A percentile compares a stretch with the other conserved stretches of the same genome.
These are phyloP conservation scores for Drosophila rubida DNA, from an alignment of 2,888 invertebrate species.

Conservation along the genomic window DNA sequence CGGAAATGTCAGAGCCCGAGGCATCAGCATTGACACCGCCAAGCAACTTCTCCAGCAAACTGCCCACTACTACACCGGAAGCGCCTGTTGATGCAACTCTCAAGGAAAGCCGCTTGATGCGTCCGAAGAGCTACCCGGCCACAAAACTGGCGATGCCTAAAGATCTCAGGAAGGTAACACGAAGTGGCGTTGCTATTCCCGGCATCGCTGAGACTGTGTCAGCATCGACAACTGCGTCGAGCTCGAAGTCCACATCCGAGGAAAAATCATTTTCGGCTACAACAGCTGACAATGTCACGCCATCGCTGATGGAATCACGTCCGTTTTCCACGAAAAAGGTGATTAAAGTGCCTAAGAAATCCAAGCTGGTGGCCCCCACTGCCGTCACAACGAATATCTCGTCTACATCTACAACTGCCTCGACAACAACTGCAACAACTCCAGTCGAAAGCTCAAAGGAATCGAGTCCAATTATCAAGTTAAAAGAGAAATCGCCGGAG, in stretches of 20 bases:
- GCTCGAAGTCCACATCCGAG: slow-evolving; percentile 68
- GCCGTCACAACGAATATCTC: slow-evolving; percentile 58
- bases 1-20: slow-evolving; percentile 40
- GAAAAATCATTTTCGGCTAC: slow-evolving; percentile 67
- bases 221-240: slow-evolving; percentile 12
- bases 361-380: slow-evolving; percentile 76
- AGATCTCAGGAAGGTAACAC: slow-evolving; percentile 77
- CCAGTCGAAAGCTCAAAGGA: slow-evolving; percentile 80
- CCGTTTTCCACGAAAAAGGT: slow-evolving; percentile 66
- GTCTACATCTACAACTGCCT: slow-evolving; percentile 53
- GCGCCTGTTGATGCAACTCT: slow-evolving; percentile 22
- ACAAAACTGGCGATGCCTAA: slow-evolving; percentile 83
- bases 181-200: slow-evolving; percentile 73
- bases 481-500: slow-evolving; percentile 85
- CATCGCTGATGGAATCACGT: slow-evolving; percentile 66
- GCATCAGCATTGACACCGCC: slow-evolving; percentile 26
- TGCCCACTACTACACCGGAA: slow-evolving; percentile 34
- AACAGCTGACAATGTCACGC: slow-evolving; percentile 57
- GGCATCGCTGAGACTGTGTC: slow-evolving; percentile 46
- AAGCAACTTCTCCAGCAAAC: slow-evolving; percentile 56
- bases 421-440: slow-evolving; percentile 55
- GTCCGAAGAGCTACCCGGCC: slow-evolving; percentile 88
- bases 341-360: slow-evolving; percentile 79
- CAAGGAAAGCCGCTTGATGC: slow-evolving; percentile 83
- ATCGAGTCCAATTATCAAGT: slow-evolving; percentile 70